Evolutionary conservation across 2,113 vertebrate genomes (phyloP), one percentile per base, ranked within the genome.

Genomic region (Anas platyrhynchos): DNA sequence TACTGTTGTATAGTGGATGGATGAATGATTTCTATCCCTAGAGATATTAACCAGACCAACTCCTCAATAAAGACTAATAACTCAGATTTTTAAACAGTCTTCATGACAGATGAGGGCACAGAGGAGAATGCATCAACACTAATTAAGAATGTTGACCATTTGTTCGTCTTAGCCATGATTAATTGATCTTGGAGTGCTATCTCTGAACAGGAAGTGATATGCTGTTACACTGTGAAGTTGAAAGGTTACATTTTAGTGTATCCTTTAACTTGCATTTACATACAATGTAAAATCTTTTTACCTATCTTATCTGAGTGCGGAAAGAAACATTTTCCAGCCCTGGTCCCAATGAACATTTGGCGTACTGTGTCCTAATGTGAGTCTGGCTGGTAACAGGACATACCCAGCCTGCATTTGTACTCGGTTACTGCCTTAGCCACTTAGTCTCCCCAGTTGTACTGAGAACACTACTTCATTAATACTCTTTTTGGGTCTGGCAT

Each of bases 11-110:
- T 94, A 96, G 96, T 95, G 96, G 94, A 96, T 97, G 95, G 96
- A 98, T 98, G 98, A 98, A 94, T 97, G 91, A 98, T 98, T 97
- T 97, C 97, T 98, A 20, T 97, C 98, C 97, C 95, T 97, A 86
- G 95, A 98, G 99, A 99, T 96, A 97, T 98, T 99, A 99, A 99
- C 98, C 99, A 99, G 99, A 99, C 97, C 97, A 94, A 97, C 97
- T 98, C 96, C 96, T 98, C 98, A 98, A 99, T 98, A 98, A 98
- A 98, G 98, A 98, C 98, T 98, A 98, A 99, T 99, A 99, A 99
- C 98, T 98, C 98, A 98, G 98, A 98, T 98, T 99, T 99, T 99
- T 99, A 99, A 99, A 99, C 98, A 99, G 97, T 98, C 97, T 93
- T 97, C 95, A 80, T 98, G 99, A 98, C 98, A 98, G 98, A 99